Evolutionary conservation across 2,113 vertebrate species (phyloP).

Genomic region (Austrofundulus limnaeus): DNA sequence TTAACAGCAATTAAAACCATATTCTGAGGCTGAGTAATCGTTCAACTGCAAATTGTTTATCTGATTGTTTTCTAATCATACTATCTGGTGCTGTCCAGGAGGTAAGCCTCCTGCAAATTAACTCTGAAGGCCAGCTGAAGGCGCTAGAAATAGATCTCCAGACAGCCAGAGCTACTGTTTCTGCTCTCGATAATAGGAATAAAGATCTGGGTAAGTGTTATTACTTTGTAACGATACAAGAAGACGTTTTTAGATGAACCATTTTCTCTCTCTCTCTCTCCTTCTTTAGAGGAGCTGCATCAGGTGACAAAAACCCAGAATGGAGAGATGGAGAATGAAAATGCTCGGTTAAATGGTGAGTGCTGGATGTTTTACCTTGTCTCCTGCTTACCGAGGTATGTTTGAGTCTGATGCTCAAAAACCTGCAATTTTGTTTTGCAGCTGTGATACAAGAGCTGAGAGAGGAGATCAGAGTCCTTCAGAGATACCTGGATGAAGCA

Average conservation of each 20-base stretch:
- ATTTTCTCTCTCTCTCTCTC: conserved; percentile 1
- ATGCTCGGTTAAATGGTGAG: conserved; percentile 75
- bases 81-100: conserved; percentile 64
- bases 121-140: conserved; percentile 71
- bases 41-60: not conserved
- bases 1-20: not conserved
- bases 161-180: conserved; percentile 56
- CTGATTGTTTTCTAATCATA: not conserved
- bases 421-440: conserved; percentile 38
- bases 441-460: conserved; percentile 73
- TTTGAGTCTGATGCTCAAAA: not conserved
- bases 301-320: conserved; percentile 73
- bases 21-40: not conserved
- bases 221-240: not conserved
- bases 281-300: conserved; percentile 72
- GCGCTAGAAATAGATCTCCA: conserved; percentile 72
- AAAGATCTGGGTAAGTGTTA: conserved; percentile 73
- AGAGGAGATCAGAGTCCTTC: conserved; percentile 70
- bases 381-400: not conserved
- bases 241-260: not conserved
- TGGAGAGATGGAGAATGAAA: conserved; percentile 72
- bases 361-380: not conserved
- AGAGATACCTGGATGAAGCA: conserved; percentile 77
- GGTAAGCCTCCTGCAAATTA: conserved; percentile 75
- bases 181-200: conserved; percentile 73